Conservation (phyloP, 2,113 vertebrate species). For the Brienomyrus brachyistius region DNA sequence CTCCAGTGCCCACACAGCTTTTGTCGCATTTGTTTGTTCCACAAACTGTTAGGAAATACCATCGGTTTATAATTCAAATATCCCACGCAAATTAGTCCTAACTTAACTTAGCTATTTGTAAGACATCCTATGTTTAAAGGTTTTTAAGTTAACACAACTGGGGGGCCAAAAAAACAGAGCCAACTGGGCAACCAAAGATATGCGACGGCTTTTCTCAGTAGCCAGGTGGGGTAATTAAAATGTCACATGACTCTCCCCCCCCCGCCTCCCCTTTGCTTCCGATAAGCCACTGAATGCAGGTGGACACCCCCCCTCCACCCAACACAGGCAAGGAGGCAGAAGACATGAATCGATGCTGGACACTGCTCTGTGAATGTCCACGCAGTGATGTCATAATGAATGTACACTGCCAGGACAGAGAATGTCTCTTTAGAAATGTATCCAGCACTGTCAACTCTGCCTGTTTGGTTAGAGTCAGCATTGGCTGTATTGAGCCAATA, state of each 20-base stretch:
- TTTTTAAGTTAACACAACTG: background rate
- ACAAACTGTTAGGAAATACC: background rate
- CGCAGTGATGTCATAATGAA: background rate
- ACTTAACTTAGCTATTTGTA: background rate
- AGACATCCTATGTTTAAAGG: background rate
- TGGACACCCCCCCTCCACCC: background rate
- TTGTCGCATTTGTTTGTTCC: background rate
- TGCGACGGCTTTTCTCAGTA: constrained; percentile 37
- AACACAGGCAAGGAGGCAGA: background rate
- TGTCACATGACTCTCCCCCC: background rate
- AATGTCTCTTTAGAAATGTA: background rate
- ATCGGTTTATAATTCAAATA: background rate
- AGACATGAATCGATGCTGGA: background rate
- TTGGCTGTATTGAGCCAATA: background rate
- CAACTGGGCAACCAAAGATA: constrained; percentile 56
- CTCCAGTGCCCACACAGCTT: background rate
- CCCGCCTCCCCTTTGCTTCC: background rate
- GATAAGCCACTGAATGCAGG: background rate
- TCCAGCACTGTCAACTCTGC: background rate
- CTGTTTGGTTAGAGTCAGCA: background rate
- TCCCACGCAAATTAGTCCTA: background rate
- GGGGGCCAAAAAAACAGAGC: background rate
- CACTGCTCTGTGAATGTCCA: background rate
- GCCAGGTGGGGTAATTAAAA: background rate
- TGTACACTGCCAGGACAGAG: background rate